Base-by-base conservation (phyloP, 2,113 vertebrate genomes). In the Athene noctua region DNA sequence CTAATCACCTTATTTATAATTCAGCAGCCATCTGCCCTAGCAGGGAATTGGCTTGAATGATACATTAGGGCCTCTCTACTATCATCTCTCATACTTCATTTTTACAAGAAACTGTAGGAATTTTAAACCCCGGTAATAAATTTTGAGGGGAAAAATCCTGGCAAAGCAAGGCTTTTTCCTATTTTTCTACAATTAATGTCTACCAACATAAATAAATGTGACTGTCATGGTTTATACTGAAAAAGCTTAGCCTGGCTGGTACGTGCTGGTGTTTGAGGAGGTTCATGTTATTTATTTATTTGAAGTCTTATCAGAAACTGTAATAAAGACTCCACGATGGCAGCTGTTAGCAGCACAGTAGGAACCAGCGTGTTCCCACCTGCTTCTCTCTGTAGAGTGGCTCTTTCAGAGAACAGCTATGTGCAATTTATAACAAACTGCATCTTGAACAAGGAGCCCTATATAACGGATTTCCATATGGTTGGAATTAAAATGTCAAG, bases 1-100 rank as follows among this genome's bases (percentile, higher is more conserved):
- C 91, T 95, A 86, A 95, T 96, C 92, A 80, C 85, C 73, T 93
- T 86, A 92, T 86, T 97, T 90, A 80, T 92, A 97, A 97, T 97
- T 95, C 90, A 96, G 82, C 80, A 96, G 79, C 94, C 93, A 95
- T 97, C 93, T 96, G 93, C 92, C 90, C 81, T 91, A 59, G 93
- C 92, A 92, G 92, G 70, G 95, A 90, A 36, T 78, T 96, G 85
- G 79, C 74, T 93, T 59, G 20, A 44, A 17, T 85, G 91, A 82
- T 83, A 1, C 92, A 58, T 82, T 15, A 88, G 65, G 54, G 71
- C 73, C 38, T 84, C 54, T 27, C 86, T 87, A 15, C 79, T 68
- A 3, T 86, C 92, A 59, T 88, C 96, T 92, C 68, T 86, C 57
- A 14, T 25, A 62, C 82, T 96, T 94, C 86, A 29, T 95, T 95